Evolutionary conservation across 92 coral and sea anemone genomes (phyloP).

Genomic region (Palythoa grandiflora): DNA sequence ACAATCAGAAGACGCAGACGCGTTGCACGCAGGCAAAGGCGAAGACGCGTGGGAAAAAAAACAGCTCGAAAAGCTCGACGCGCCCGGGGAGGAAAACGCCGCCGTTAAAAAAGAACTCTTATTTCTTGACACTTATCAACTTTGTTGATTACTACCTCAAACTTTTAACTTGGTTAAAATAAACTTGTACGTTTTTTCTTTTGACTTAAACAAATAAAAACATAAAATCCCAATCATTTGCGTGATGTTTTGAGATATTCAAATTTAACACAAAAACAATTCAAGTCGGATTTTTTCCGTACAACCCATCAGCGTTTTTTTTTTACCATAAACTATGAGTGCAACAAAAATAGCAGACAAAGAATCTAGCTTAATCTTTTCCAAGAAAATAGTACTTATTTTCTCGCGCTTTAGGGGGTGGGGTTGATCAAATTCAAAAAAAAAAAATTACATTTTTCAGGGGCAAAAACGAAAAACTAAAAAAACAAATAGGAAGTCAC

Average conservation of each 20-base stretch:
- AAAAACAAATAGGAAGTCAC: no score
- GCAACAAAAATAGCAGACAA: no score
- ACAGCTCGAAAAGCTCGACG: conserved; percentile 32
- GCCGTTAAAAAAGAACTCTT: conserved; percentile 28
- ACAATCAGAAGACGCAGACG: conserved; percentile 18
- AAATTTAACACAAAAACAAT: no score
- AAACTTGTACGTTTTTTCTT: neutral
- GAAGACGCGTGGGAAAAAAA: conserved; percentile 17
- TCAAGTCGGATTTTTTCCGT: no score
- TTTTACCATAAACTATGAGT: no score
- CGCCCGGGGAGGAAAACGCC: conserved; percentile 27
- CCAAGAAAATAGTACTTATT: no score
- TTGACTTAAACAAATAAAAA: neutral
- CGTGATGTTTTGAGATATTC: neutral
- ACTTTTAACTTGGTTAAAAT: neutral
- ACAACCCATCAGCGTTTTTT: no score
- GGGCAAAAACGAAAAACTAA: no score
- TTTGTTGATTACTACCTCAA: neutral
- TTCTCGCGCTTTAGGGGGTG: no score
- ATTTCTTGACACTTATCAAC: neutral
- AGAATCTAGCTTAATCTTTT: no score
- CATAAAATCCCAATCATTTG: neutral
- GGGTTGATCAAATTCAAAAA: no score
- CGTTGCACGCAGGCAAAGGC: conserved; percentile 41
- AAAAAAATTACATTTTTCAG: no score